Conservation (phyloP, 2,888 invertebrate species). For the Mechanitis mazaeus region DNA sequence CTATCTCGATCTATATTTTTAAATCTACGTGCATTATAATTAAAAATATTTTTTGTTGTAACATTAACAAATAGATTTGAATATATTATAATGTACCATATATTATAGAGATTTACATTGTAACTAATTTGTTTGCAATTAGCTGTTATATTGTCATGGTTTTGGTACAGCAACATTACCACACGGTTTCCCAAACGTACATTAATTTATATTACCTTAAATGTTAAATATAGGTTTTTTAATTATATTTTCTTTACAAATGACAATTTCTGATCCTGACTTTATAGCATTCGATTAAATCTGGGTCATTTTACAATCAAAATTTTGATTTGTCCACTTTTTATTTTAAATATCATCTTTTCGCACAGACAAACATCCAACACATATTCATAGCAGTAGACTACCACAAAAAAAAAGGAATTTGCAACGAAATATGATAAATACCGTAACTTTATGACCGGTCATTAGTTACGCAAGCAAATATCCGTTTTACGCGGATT, state of each 20-base stretch:
- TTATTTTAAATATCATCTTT: too few relatives aligned
- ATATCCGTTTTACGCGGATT: slow-evolving; percentile 31
- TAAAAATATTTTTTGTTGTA: slow-evolving; percentile 33
- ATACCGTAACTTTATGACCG: not conserved
- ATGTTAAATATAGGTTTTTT: not conserved
- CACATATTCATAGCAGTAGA: too few relatives aligned
- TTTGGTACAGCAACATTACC: not conserved
- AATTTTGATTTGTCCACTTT: too few relatives aligned
- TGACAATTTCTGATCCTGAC: not conserved
- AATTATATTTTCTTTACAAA: not conserved
- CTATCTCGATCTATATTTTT: slow-evolving; percentile 52
- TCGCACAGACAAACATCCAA: too few relatives aligned
- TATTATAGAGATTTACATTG: not conserved
- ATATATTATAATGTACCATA: slow-evolving; percentile 3
- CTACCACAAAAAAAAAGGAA: too few relatives aligned
- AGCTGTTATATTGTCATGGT: not conserved
- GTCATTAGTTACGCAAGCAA: slow-evolving; percentile 1
- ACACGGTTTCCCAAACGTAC: not conserved
- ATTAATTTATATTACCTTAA: too few relatives aligned
- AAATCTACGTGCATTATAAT: slow-evolving; percentile 17
- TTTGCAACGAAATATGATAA: too few relatives aligned
- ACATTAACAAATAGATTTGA: slow-evolving; percentile 6
- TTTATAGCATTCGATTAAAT: not conserved
- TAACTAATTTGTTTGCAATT: slow-evolving; percentile 2
- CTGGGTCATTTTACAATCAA: not conserved